phyloP scores from a whole-genome alignment of 2,797 vertebrate species.

The Chelidonichthys spinosus region DNA sequence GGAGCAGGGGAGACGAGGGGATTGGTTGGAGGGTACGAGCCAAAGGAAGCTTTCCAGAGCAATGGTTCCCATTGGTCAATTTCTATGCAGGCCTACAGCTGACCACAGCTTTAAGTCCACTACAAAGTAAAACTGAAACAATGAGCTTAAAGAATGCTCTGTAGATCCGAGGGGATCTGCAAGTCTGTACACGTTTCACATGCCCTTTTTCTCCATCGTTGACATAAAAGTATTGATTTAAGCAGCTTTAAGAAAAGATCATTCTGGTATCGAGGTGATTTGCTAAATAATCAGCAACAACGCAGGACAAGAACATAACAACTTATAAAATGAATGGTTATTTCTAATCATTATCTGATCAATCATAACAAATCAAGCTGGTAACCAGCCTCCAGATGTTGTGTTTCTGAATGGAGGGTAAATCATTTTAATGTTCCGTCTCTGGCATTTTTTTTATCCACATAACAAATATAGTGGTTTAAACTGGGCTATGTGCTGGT shows the following conservation, averaged over 20 bases:
- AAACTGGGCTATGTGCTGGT: neutral
- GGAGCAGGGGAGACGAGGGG: no score
- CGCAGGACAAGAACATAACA: slow-evolving; percentile 8
- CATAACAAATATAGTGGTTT: neutral
- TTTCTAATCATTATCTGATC: slow-evolving; percentile 18
- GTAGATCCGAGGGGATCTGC: neutral
- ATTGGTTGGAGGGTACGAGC: no score
- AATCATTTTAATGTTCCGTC: neutral
- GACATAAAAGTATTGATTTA: neutral
- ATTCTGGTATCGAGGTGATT: neutral
- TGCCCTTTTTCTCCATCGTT: neutral
- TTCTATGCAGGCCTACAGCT: no score
- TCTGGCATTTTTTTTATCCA: neutral
- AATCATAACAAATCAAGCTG: slow-evolving; percentile 3
- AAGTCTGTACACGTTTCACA: neutral
- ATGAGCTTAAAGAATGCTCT: neutral
- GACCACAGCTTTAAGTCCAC: no score
- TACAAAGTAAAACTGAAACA: no score
- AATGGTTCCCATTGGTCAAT: no score
- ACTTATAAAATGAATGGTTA: neutral
- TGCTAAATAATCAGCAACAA: neutral
- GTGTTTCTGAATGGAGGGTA: neutral
- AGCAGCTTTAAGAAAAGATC: slow-evolving; percentile 2
- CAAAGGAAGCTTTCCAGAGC: no score
- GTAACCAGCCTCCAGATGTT: slow-evolving; percentile 5